Evolutionary conservation across 2,888 invertebrate genomes (phyloP).

Genomic region (Odontocerum albicorne): DNA sequence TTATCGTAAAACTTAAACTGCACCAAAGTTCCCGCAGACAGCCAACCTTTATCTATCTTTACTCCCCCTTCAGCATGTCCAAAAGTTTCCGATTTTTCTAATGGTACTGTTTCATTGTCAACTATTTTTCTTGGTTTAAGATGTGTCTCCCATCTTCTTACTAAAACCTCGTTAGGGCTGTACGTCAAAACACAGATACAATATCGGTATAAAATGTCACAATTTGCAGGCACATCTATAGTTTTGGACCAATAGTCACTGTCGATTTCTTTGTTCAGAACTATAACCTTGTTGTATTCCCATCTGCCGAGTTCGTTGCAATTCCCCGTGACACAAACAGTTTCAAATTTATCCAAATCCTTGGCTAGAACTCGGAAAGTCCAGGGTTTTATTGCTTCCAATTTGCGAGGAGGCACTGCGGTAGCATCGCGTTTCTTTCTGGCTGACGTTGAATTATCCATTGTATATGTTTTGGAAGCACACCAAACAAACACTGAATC

Average conservation of each 20-base stretch:
- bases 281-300: slow-evolving; percentile 62
- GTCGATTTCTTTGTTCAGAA: slow-evolving; percentile 51
- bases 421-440: too few relatives aligned
- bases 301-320: slow-evolving; percentile 70
- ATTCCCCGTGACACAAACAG: slow-evolving; percentile 70
- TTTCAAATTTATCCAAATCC: slow-evolving; percentile 52
- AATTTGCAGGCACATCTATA: slow-evolving; percentile 66
- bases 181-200: slow-evolving; percentile 71
- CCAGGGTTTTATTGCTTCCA: slow-evolving; percentile 40
- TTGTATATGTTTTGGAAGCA: too few relatives aligned
- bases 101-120: slow-evolving; percentile 36
- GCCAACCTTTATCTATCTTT: slow-evolving; percentile 78
- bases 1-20: slow-evolving; percentile 83
- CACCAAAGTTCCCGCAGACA: slow-evolving; percentile 78
- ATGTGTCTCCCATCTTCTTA: slow-evolving; percentile 79
- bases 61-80: slow-evolving; percentile 61
- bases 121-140: slow-evolving; percentile 66
- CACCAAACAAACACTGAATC: too few relatives aligned
- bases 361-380: slow-evolving; percentile 53
- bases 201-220: slow-evolving; percentile 74
- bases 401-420: too few relatives aligned
- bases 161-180: slow-evolving; percentile 50
- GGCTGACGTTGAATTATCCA: too few relatives aligned
- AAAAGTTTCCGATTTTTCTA: slow-evolving; percentile 59
- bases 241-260: slow-evolving; percentile 54